A percentile compares a stretch with the other conserved stretches of the same genome.
These are phyloP conservation scores for Gymnogyps californianus DNA, from an alignment of 2,113 vertebrate genomes.

Conservation along the genomic window DNA sequence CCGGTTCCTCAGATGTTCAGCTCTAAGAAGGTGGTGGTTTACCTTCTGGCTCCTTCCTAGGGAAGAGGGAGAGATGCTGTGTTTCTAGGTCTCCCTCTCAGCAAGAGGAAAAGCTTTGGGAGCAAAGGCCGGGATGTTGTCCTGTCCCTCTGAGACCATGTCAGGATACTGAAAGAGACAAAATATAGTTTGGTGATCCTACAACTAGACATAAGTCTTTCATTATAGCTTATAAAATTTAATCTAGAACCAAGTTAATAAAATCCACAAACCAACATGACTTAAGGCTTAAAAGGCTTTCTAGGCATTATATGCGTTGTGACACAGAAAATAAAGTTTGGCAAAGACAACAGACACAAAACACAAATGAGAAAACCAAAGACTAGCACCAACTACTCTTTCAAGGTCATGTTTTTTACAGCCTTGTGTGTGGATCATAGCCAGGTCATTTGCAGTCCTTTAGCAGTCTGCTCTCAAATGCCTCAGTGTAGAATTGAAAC, in stretches of 20 bases:
- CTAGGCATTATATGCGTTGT: neutral
- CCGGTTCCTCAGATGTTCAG: fast-evolving
- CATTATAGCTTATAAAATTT: neutral
- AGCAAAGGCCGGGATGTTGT: neutral
- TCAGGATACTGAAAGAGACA: neutral
- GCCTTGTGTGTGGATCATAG: neutral
- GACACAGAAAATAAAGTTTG: neutral
- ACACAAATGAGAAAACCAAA: neutral
- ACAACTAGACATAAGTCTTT: neutral
- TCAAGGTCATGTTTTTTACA: neutral
- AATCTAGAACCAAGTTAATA: neutral
- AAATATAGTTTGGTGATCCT: neutral
- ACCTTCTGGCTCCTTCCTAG: neutral
- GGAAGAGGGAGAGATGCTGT: neutral
- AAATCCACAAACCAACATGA: neutral
- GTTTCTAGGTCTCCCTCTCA: neutral
- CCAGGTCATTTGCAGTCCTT: neutral
- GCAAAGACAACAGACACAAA: neutral
- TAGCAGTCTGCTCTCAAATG: neutral
- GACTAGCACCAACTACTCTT: neutral
- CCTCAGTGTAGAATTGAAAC: neutral
- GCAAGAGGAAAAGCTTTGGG: neutral
- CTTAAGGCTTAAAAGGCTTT: neutral
- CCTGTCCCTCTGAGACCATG: neutral
- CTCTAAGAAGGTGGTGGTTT: neutral